phyloP scores from a whole-genome alignment of 2,888 invertebrate species.

The Eupithecia insigniata region DNA sequence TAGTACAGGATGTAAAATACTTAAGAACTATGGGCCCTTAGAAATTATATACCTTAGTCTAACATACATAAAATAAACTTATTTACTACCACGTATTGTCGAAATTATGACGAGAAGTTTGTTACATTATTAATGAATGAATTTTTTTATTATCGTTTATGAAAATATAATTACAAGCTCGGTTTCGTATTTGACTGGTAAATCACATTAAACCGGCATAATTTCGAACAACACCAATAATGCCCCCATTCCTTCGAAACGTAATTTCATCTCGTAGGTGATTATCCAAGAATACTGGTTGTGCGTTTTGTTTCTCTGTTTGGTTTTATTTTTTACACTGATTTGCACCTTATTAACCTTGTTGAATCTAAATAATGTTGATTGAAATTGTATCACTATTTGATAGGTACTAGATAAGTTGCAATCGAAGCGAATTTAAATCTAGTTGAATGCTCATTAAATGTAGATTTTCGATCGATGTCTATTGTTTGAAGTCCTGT shows the following conservation, averaged over 20 bases:
- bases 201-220: background rate
- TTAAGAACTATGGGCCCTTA: too few relatives aligned
- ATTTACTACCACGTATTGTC: too few relatives aligned
- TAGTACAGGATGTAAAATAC: too few relatives aligned
- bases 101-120: background rate
- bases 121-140: background rate
- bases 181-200: background rate
- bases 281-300: conserved; percentile 9
- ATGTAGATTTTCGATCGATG: background rate
- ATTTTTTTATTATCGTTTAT: too few relatives aligned
- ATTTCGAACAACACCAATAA: background rate
- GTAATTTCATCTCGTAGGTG: background rate
- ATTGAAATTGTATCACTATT: conserved; percentile 36
- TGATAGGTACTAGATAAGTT: conserved; percentile 22
- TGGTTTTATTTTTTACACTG: conserved; percentile 39
- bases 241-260: background rate
- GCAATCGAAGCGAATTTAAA: conserved; percentile 8
- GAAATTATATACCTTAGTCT: too few relatives aligned
- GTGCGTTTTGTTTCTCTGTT: conserved; percentile 37
- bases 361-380: conserved; percentile 21
- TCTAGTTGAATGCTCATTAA: background rate
- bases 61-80: too few relatives aligned
- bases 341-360: conserved; percentile 44
- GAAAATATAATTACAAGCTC: background rate
- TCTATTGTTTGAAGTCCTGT: background rate